Evolutionary conservation across 2,797 vertebrate genomes (phyloP).

Genomic region (Scomberomorus guttatus): DNA sequence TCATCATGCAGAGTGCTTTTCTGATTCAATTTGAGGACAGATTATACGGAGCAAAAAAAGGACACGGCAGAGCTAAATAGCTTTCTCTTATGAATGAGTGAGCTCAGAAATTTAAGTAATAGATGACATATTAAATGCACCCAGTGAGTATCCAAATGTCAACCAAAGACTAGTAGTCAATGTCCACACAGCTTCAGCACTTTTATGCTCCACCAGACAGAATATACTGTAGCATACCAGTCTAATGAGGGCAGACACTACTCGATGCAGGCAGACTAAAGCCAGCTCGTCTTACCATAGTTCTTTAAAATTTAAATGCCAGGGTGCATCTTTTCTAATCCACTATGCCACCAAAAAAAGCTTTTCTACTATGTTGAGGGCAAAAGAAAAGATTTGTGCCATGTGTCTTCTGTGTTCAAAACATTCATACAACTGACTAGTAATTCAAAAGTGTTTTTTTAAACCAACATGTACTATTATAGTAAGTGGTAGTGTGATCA

Average conservation of each 20-base stretch:
- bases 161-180: conserved; percentile 13
- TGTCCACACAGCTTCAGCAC: background rate
- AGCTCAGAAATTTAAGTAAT: conserved; percentile 6
- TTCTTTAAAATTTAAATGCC: conserved; percentile 6
- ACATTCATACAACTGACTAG: background rate
- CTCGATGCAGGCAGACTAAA: conserved; percentile 2
- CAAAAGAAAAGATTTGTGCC: background rate
- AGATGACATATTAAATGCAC: background rate
- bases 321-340: background rate
- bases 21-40: conserved; percentile 3
- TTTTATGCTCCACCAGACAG: conserved; percentile 8
- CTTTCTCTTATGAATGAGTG: background rate
- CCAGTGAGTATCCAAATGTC: background rate
- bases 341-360: background rate
- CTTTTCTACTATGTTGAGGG: background rate
- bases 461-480: background rate
- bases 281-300: background rate
- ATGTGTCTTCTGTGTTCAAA: background rate
- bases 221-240: background rate
- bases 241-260: conserved; percentile 16
- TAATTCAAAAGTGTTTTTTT: background rate
- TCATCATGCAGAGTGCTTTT: conserved; percentile 6
- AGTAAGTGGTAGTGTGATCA: background rate
- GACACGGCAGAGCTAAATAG: background rate
- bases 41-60: background rate